These are phyloP conservation scores for Callosobruchus maculatus DNA, from an alignment of 2,888 invertebrate species.

Conservation along the genomic window DNA sequence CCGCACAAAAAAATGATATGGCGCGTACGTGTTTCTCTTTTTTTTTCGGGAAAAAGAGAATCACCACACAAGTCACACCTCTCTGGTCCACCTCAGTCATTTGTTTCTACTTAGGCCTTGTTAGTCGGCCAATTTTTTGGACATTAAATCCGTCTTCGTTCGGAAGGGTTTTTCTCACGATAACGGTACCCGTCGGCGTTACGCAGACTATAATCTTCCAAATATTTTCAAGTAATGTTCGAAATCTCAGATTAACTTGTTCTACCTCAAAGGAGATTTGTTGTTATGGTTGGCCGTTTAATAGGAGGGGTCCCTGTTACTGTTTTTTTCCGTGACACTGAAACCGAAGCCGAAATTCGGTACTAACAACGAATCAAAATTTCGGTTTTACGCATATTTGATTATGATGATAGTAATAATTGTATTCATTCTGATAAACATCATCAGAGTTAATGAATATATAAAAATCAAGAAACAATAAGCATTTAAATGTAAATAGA, in stretches of 20 bases:
- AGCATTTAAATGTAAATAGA: no score
- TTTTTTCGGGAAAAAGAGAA: slow-evolving; percentile 13
- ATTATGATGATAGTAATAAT: no score
- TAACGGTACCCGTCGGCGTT: background rate
- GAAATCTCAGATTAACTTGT: background rate
- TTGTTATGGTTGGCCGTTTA: background rate
- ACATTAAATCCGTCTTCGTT: slow-evolving; percentile 19
- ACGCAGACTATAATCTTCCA: background rate
- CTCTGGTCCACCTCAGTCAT: slow-evolving; percentile 36
- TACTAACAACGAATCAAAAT: no score
- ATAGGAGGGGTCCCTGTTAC: background rate
- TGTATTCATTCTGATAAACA: no score
- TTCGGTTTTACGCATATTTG: no score
- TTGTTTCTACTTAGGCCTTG: slow-evolving; percentile 38
- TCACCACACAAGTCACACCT: slow-evolving; percentile 31
- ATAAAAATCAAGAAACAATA: no score
- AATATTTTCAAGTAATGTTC: background rate
- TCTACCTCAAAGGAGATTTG: background rate
- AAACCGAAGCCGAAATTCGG: no score
- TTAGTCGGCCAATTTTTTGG: slow-evolving; percentile 27
- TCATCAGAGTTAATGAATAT: no score
- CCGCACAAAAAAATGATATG: background rate
- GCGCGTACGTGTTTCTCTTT: slow-evolving; percentile 5
- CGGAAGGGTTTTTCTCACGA: background rate
- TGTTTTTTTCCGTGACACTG: no score